Evolutionary conservation across 2,113 vertebrate species (phyloP).

Genomic region (Uria aalge): DNA sequence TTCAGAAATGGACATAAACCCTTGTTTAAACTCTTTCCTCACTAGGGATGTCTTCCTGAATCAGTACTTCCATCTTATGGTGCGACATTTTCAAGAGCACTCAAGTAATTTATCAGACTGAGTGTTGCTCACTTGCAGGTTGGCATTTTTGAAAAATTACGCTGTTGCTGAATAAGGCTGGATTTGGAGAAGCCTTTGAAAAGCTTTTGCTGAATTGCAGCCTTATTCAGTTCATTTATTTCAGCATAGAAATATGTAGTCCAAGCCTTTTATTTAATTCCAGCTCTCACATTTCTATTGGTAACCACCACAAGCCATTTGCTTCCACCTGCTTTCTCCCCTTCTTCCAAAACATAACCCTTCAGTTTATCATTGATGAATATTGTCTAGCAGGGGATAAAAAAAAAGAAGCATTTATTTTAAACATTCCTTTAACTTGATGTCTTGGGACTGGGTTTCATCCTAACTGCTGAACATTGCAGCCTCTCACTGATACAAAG

Average conservation of each 20-base stretch:
- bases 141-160: not conserved
- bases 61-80: not conserved
- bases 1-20: not conserved
- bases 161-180: not conserved
- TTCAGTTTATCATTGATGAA: not conserved
- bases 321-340: not conserved
- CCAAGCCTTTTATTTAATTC: not conserved
- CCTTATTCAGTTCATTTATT: not conserved
- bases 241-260: not conserved
- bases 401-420: not conserved
- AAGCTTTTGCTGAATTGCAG: slow-evolving; percentile 33
- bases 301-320: not conserved
- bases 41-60: not conserved
- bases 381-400: not conserved
- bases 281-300: not conserved
- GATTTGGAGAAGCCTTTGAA: not conserved
- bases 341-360: not conserved
- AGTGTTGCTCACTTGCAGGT: not conserved
- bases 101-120: not conserved
- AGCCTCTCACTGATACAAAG: not conserved
- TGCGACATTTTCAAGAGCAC: not conserved
- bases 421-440: not conserved
- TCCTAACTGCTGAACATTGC: not conserved
- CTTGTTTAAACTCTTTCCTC: not conserved
- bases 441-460: not conserved